Evolutionary conservation across 2,888 invertebrate genomes (phyloP), one percentile per base, ranked within the genome.

Genomic region (Epinotia bilunana): DNA sequence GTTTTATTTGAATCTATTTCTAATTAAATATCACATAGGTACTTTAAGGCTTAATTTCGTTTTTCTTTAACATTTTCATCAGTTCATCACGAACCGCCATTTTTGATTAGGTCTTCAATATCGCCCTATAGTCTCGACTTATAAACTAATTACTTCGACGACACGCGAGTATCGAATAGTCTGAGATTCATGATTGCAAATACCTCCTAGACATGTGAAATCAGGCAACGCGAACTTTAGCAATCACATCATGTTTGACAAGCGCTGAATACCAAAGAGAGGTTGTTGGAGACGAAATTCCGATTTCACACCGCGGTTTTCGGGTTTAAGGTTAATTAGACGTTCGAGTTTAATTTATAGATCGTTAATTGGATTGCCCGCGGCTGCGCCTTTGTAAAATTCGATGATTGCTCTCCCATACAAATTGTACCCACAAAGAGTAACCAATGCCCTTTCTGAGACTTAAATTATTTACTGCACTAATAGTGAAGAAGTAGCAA

Each of bases 181-280:
- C n/a, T 53, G 53, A 16, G n/a, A 16, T 33, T n/a, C 61, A 61
- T 61, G 13, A 61, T 60, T 60, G 58, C 61, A 23, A 58, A 58
- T 58, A 58, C 23, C 28, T 28, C 20, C 12, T 2, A 58, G 23
- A 58, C 58, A 13, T 23, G 39, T 39, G 12, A 23, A 23, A 58
- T 28, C 23, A 23, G 11, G 58, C 28, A 23, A 58, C 23, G 28
- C 20, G 33, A n/a, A 61, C 33, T 33, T 61, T 61, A 61, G 61
- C 61, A 61, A 61, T 61, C 33, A 33, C 33, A 61, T 13, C 33
- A n/a, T 33, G 61, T 61, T 61, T 61, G 61, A 9, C 61, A 28
- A 20, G 33, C 33, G 12, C 33, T 23, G 33, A 16, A 61, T 61
- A 33, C 61, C 61, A 33, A 33, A n/a, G 33, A 9, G 9, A 33